A percentile compares a stretch with the other conserved stretches of the same genome.
These are phyloP conservation scores for Bombus huntii DNA, from an alignment of 1,140 invertebrate species.

Conservation along the genomic window DNA sequence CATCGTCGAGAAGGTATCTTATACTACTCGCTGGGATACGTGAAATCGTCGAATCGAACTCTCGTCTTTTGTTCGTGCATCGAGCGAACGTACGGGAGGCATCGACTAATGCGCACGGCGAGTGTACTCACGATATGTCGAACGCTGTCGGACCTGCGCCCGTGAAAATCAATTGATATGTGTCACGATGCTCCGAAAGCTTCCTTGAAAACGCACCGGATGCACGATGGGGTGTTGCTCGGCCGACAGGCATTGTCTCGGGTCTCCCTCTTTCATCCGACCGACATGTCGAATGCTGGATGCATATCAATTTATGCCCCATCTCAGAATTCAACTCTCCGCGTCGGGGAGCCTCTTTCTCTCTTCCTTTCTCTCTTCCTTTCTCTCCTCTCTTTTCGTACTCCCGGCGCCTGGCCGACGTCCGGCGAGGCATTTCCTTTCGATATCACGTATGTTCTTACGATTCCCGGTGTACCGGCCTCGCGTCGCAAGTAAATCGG, in stretches of 20 bases:
- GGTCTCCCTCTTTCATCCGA: slow-evolving; percentile 77
- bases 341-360: slow-evolving; percentile 42
- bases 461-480: slow-evolving; percentile 34
- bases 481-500: slow-evolving; percentile 53
- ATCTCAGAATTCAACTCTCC: slow-evolving; percentile 69
- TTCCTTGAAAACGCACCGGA: slow-evolving; percentile 80
- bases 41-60: slow-evolving; percentile 35
- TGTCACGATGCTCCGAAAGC: slow-evolving; percentile 72
- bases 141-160: slow-evolving; percentile 57
- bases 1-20: neutral
- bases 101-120: neutral
- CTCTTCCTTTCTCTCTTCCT: slow-evolving; percentile 56
- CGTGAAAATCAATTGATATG: slow-evolving; percentile 81
- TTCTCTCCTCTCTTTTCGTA: slow-evolving; percentile 47
- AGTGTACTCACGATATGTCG: slow-evolving; percentile 26
- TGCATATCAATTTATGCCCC: slow-evolving; percentile 76
- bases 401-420: slow-evolving; percentile 49
- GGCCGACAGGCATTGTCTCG: slow-evolving; percentile 76
- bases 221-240: slow-evolving; percentile 70
- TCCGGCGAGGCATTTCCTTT: slow-evolving; percentile 59
- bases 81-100: neutral
- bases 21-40: neutral
- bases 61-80: slow-evolving; percentile 32
- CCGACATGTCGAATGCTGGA: slow-evolving; percentile 78
- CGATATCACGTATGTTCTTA: slow-evolving; percentile 55